These are phyloP conservation scores for Microcebus ravelobensis DNA, from an alignment of 2,113 vertebrate genomes.

Conservation along the genomic window DNA sequence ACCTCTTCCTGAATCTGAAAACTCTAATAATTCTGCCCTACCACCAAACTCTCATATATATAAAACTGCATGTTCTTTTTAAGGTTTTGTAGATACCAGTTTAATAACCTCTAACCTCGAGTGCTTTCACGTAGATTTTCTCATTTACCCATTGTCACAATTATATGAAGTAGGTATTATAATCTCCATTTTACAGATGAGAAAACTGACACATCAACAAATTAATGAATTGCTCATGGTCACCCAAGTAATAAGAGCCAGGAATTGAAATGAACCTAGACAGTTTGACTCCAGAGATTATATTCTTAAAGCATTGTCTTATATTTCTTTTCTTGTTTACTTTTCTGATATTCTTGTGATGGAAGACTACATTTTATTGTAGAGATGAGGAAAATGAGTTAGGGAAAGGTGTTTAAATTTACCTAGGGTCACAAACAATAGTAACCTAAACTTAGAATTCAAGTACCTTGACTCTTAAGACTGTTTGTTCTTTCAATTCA, in stretches of 20 bases:
- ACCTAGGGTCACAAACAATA: background rate
- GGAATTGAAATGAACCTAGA: background rate
- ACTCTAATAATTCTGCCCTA: background rate
- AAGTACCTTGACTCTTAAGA: background rate
- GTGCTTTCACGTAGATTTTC: slow-evolving; percentile 32
- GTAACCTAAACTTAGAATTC: background rate
- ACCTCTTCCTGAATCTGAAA: slow-evolving; percentile 44
- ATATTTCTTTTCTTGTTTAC: slow-evolving; percentile 36
- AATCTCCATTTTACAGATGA: background rate
- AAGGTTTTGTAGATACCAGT: background rate
- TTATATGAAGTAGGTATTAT: background rate
- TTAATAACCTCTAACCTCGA: background rate
- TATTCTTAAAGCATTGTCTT: slow-evolving; percentile 1
- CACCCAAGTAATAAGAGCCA: background rate
- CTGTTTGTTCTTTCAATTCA: background rate
- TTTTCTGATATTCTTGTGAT: slow-evolving; percentile 25
- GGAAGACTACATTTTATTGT: background rate
- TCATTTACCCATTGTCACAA: background rate
- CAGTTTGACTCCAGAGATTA: slow-evolving; percentile 4
- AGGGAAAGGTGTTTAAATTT: slow-evolving; percentile 16
- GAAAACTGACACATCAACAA: background rate
- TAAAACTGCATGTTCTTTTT: background rate
- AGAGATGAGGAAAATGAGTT: slow-evolving; percentile 37
- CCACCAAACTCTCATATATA: background rate
- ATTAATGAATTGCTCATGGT: background rate